Percentiles rank a stretch among this genome's conserved stretches.
These are phyloP conservation scores for Molossus molossus DNA, from an alignment of 2,797 vertebrate species.

Conservation along the genomic window DNA sequence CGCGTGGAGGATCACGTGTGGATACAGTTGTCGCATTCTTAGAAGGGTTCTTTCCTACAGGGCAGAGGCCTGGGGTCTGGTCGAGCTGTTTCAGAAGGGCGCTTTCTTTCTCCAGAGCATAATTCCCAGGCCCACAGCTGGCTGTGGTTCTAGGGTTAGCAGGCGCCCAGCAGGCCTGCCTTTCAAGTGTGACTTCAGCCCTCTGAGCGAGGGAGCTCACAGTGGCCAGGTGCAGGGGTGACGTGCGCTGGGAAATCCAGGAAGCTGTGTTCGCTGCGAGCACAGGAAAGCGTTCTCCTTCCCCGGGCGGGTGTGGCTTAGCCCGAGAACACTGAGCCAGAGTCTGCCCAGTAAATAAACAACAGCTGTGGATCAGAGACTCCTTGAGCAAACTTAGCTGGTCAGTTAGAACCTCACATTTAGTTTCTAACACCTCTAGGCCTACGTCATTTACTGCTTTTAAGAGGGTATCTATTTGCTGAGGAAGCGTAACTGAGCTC, in stretches of 20 bases:
- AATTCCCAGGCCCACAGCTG: background rate
- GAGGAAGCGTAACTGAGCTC: background rate
- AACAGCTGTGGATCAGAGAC: background rate
- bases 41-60: background rate
- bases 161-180: slow-evolving; percentile 27
- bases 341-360: background rate
- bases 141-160: background rate
- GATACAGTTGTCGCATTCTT: background rate
- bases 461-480: background rate
- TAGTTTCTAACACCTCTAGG: background rate
- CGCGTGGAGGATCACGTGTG: background rate
- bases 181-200: background rate
- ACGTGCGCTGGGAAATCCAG: background rate
- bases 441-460: too few relatives aligned
- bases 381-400: background rate
- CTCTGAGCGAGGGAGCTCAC: background rate
- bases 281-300: rapidly evolving
- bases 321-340: background rate
- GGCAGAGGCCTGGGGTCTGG: background rate
- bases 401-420: background rate
- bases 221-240: background rate
- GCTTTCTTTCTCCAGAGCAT: background rate
- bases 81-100: background rate
- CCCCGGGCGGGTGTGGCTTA: background rate
- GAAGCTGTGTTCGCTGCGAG: background rate